Evolutionary conservation across 2,888 invertebrate species (phyloP).

Genomic region (Andrena fulva): DNA sequence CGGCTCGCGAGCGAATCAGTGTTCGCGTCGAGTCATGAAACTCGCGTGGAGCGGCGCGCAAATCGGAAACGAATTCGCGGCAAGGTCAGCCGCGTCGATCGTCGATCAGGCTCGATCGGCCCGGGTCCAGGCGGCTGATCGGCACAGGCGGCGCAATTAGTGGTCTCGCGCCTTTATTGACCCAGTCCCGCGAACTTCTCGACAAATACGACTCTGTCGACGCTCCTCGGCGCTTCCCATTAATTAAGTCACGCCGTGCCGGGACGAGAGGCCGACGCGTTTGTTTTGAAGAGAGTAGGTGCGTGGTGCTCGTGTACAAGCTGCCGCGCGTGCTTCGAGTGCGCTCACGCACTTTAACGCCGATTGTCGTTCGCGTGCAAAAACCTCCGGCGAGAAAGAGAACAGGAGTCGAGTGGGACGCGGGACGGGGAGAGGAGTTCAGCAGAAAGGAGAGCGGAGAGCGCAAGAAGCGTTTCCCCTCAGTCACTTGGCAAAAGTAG

Average conservation of each 20-base stretch:
- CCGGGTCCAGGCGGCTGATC: constrained; percentile 22
- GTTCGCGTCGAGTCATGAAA: constrained; percentile 1
- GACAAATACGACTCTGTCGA: constrained; percentile 70
- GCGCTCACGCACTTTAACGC: constrained; percentile 67
- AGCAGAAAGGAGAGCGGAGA: constrained; percentile 21
- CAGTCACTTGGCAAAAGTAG: neutral
- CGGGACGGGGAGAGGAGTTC: neutral
- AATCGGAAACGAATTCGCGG: constrained; percentile 1
- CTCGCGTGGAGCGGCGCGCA: neutral
- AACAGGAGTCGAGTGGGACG: neutral
- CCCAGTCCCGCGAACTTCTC: constrained; percentile 71
- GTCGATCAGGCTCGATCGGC: constrained; percentile 24
- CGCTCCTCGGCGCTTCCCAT: constrained; percentile 54
- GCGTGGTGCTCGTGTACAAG: constrained; percentile 35
- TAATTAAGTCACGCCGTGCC: constrained; percentile 68
- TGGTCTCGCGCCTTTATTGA: constrained; percentile 69
- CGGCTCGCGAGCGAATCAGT: constrained; percentile 24
- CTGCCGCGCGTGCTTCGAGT: constrained; percentile 61
- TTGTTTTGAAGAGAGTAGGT: constrained; percentile 57
- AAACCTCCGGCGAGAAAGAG: constrained; percentile 30
- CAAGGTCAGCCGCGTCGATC: neutral
- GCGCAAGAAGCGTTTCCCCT: constrained; percentile 28
- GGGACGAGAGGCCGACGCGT: constrained; percentile 46
- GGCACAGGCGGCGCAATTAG: constrained; percentile 55
- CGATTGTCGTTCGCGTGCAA: constrained; percentile 55